phyloP scores from a whole-genome alignment of 1,140 invertebrate genomes.

The Neodiprion fabricii region DNA sequence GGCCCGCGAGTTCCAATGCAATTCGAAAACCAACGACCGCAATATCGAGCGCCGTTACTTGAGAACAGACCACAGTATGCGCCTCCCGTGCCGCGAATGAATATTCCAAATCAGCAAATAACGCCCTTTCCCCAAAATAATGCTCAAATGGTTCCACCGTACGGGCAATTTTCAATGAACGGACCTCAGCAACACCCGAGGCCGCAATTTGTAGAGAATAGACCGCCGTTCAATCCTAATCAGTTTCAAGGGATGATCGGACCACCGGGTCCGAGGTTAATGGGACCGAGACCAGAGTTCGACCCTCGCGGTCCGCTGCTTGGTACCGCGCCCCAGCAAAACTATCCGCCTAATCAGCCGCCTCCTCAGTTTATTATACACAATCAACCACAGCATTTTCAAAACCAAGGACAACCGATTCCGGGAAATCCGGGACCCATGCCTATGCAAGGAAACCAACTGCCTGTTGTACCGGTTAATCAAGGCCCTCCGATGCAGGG shows the following conservation, averaged over 20 bases:
- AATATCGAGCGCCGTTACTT: slow-evolving; percentile 46
- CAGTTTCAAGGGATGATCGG: slow-evolving; percentile 33
- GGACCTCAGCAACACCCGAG: slow-evolving; percentile 36
- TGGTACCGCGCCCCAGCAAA: slow-evolving; percentile 31
- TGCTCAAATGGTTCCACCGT: slow-evolving; percentile 25
- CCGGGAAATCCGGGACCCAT: slow-evolving; percentile 37
- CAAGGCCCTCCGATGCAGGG: slow-evolving; percentile 21
- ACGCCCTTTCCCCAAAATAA: slow-evolving; percentile 35
- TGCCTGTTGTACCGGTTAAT: neutral
- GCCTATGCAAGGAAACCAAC: slow-evolving; percentile 14
- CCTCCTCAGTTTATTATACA: slow-evolving; percentile 31
- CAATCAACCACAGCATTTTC: slow-evolving; percentile 31
- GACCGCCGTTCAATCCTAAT: slow-evolving; percentile 33
- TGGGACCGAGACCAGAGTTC: slow-evolving; percentile 27
- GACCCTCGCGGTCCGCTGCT: slow-evolving; percentile 28
- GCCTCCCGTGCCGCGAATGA: slow-evolving; percentile 37
- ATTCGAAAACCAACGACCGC: slow-evolving; percentile 38
- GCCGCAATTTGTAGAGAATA: slow-evolving; percentile 34
- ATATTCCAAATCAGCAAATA: slow-evolving; percentile 40
- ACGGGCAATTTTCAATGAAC: slow-evolving; percentile 35
- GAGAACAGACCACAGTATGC: slow-evolving; percentile 42
- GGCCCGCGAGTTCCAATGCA: slow-evolving; percentile 20
- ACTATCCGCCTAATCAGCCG: slow-evolving; percentile 41
- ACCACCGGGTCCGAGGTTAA: slow-evolving; percentile 21
- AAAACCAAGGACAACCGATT: slow-evolving; percentile 31